phyloP scores from a whole-genome alignment of 1,140 invertebrate genomes.

The Euura saliciscinereae region DNA sequence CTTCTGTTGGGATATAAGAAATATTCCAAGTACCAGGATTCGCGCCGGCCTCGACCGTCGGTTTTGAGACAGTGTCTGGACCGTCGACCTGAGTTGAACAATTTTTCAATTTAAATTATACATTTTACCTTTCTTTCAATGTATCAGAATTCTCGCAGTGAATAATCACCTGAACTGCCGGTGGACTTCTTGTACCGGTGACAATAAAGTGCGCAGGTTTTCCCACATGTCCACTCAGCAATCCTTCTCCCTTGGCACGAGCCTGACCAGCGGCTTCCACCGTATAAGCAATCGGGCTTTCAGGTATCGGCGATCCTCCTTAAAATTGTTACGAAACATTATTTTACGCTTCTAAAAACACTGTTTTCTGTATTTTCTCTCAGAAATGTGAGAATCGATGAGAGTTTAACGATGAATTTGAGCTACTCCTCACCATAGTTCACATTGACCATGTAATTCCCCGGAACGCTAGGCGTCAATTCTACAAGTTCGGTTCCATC shows the following conservation, averaged over 20 bases:
- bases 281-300: constrained; percentile 61
- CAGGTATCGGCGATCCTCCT: constrained; percentile 62
- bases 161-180: constrained; percentile 50
- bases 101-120: background rate
- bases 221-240: constrained; percentile 64
- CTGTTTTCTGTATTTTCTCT: constrained; percentile 68
- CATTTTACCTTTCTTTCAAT: too few species aligned
- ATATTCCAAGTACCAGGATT: constrained; percentile 65
- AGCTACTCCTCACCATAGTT: constrained; percentile 78
- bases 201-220: constrained; percentile 55
- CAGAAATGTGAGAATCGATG: constrained; percentile 44
- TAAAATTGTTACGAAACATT: constrained; percentile 8
- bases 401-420: constrained; percentile 13
- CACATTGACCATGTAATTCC: constrained; percentile 88
- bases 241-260: constrained; percentile 68
- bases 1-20: constrained; percentile 72
- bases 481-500: constrained; percentile 81
- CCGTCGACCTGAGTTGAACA: constrained; percentile 61
- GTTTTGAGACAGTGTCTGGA: constrained; percentile 71
- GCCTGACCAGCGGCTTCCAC: constrained; percentile 69
- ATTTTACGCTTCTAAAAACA: constrained; percentile 11
- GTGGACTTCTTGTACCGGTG: constrained; percentile 54
- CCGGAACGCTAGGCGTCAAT: constrained; percentile 85
- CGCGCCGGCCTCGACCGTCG: constrained; percentile 57
- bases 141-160: too few species aligned